phyloP scores from a whole-genome alignment of 2,113 vertebrate species.

The Notarius quadriscutis region DNA sequence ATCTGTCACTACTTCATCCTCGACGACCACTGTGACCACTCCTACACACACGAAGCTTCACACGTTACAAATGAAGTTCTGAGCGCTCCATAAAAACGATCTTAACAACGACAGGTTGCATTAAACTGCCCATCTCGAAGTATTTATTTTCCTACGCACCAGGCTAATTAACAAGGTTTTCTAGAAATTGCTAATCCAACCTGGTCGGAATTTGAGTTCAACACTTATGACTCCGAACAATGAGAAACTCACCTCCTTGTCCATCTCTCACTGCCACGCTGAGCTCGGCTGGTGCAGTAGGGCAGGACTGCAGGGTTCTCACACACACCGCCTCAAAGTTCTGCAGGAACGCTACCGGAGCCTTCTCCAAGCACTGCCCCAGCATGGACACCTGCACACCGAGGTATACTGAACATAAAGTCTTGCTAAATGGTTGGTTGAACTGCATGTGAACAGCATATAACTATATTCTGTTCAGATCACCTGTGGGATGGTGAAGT shows the following conservation, averaged over 20 bases:
- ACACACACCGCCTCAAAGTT: conserved; percentile 75
- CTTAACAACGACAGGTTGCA: background rate
- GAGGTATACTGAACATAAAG: background rate
- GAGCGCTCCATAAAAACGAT: background rate
- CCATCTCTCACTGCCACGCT: conserved; percentile 64
- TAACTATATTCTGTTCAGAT: conserved; percentile 23
- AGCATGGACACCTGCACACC: conserved; percentile 71
- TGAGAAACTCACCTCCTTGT: conserved; percentile 63
- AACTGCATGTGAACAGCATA: background rate
- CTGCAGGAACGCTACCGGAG: conserved; percentile 83
- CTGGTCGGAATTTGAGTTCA: background rate
- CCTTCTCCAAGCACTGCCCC: conserved; percentile 77
- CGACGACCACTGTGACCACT: conserved; percentile 61
- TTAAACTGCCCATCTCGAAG: background rate
- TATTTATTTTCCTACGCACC: background rate
- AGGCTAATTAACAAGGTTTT: background rate
- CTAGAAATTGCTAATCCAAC: background rate
- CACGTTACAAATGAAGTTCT: background rate
- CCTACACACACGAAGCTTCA: conserved; percentile 52
- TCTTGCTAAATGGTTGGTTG: too few relatives aligned
- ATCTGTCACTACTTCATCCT: conserved; percentile 58
- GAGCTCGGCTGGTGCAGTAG: conserved; percentile 57
- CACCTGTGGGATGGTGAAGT: conserved; percentile 89
- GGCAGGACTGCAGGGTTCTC: conserved; percentile 63
- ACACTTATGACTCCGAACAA: background rate